Conservation (phyloP, 2,113 vertebrate species). For the Dasypus novemcinctus region DNA sequence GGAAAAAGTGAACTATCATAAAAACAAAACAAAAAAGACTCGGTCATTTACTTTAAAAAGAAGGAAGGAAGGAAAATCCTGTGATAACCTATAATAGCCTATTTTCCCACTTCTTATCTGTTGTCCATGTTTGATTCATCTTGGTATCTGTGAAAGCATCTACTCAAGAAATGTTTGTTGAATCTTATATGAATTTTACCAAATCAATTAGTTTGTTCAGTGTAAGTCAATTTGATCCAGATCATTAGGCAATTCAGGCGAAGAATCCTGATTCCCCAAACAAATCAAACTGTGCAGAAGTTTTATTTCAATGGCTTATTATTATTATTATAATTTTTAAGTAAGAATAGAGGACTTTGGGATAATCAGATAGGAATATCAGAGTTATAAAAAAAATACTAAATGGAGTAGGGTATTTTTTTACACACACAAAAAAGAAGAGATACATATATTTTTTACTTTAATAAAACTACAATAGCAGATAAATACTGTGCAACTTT, state of each 20-base stretch:
- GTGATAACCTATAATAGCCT: background rate
- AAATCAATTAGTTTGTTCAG: background rate
- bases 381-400: conserved; percentile 9
- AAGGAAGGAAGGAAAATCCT: background rate
- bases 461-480: background rate
- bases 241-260: background rate
- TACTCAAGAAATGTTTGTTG: background rate
- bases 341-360: background rate
- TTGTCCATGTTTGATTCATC: background rate
- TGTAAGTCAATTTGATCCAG: background rate
- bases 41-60: background rate
- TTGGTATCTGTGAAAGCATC: background rate
- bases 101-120: background rate
- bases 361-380: background rate
- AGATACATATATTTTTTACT: background rate
- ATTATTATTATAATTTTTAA: too few species aligned
- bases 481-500: background rate
- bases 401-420: background rate
- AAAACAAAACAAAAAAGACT: background rate
- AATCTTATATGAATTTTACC: background rate
- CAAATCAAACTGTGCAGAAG: background rate
- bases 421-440: background rate
- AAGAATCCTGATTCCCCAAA: background rate
- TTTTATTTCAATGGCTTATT: background rate
- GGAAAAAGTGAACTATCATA: background rate